Percentiles rank a stretch among this genome's conserved stretches.
Conservation (phyloP, 2,797 vertebrate genomes). For the Enteromius radiatus region DNA sequence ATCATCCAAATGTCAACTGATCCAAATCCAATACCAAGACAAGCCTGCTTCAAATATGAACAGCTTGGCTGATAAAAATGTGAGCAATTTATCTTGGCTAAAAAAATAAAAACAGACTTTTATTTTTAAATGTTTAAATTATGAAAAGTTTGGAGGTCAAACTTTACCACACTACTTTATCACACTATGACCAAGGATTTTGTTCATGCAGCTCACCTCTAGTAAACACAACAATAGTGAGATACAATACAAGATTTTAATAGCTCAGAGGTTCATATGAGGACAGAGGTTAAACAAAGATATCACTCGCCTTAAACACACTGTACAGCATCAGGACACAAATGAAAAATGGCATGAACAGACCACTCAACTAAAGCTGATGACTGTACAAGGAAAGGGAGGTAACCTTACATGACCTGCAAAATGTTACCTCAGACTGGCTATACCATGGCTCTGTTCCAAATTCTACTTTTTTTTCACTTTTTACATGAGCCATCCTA, state of each 20-base stretch:
- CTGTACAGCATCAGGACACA: neutral
- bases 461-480: neutral
- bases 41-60: neutral
- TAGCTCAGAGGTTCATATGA: constrained; percentile 2
- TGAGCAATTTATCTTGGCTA: neutral
- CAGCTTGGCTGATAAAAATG: neutral
- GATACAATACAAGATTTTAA: neutral
- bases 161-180: no score
- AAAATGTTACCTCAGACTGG: constrained; percentile 11
- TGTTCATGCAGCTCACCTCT: neutral
- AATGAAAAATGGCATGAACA: constrained; percentile 27
- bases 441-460: neutral
- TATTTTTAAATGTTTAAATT: neutral
- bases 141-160: neutral
- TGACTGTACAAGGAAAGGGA: constrained; percentile 6
- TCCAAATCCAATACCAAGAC: neutral
- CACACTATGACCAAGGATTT: neutral
- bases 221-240: neutral
- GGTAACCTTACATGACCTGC: neutral
- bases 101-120: neutral
- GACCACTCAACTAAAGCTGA: constrained; percentile 12
- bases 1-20: neutral
- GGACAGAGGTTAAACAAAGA: constrained; percentile 29
- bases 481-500: neutral
- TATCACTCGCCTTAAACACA: constrained; percentile 13